These are phyloP conservation scores for Trachymyrmex cornetzi DNA, from an alignment of 1,140 invertebrate species.

Conservation along the genomic window DNA sequence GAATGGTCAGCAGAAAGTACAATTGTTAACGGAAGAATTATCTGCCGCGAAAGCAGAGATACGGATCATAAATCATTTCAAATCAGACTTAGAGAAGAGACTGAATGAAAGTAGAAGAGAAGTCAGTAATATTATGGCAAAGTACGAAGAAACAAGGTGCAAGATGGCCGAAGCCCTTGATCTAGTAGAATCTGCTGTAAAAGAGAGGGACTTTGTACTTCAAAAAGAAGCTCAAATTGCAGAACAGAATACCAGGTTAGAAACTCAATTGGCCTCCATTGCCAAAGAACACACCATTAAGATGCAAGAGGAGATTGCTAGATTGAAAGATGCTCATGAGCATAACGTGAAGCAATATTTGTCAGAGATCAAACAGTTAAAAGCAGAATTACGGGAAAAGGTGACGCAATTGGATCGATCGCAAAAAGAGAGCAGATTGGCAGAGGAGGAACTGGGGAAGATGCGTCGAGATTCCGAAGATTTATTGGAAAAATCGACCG, in stretches of 20 bases:
- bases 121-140: constrained; percentile 70
- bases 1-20: constrained; percentile 70
- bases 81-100: constrained; percentile 77
- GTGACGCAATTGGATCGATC: constrained; percentile 75
- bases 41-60: constrained; percentile 75
- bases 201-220: constrained; percentile 86
- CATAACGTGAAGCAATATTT: constrained; percentile 79
- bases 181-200: constrained; percentile 85
- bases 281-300: constrained; percentile 77
- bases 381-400: constrained; percentile 82
- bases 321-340: constrained; percentile 78
- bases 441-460: constrained; percentile 86
- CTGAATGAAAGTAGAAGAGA: constrained; percentile 76
- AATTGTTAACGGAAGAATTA: constrained; percentile 77
- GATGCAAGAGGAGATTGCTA: constrained; percentile 77
- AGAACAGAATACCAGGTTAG: constrained; percentile 79
- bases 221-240: constrained; percentile 85
- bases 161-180: constrained; percentile 86
- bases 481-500: constrained; percentile 81
- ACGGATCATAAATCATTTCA: constrained; percentile 70
- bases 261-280: constrained; percentile 73
- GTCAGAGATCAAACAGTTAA: constrained; percentile 83
- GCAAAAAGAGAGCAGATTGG: constrained; percentile 86
- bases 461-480: constrained; percentile 83
- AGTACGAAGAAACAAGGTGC: constrained; percentile 79